Percentiles rank a stretch among this genome's conserved stretches.
phyloP scores from a whole-genome alignment of 92 coral and sea anemone genomes.

The Epizoanthus rinbou region DNA sequence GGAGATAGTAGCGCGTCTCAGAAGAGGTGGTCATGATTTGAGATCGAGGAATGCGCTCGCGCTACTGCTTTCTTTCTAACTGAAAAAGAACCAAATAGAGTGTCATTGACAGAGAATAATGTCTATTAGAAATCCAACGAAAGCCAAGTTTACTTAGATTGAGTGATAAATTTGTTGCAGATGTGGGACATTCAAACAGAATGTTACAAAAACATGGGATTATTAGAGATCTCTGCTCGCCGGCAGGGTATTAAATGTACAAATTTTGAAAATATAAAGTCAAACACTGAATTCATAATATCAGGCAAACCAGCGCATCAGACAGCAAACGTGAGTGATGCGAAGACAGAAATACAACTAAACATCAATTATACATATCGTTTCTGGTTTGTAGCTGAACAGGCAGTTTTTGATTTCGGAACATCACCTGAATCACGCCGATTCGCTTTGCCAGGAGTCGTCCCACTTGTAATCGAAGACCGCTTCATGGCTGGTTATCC shows the following conservation, averaged over 20 bases:
- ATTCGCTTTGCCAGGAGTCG: slow-evolving; percentile 23
- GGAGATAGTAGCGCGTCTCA: slow-evolving; percentile 17
- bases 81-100: no score
- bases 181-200: slow-evolving; percentile 16
- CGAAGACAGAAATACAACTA: slow-evolving; percentile 6
- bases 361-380: slow-evolving; percentile 6
- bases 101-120: no score
- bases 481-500: slow-evolving; percentile 31
- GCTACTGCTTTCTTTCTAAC: no score
- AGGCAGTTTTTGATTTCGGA: slow-evolving; percentile 16
- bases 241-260: no score
- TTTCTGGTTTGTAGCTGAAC: slow-evolving; percentile 15
- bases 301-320: not conserved
- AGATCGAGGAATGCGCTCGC: slow-evolving; percentile 15
- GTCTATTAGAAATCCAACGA: no score
- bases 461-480: slow-evolving; percentile 24
- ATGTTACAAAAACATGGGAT: slow-evolving; percentile 6
- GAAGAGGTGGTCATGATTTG: slow-evolving; percentile 3
- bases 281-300: no score
- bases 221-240: no score
- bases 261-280: slow-evolving; percentile 1
- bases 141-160: no score
- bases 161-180: no score
- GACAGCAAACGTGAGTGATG: slow-evolving; percentile 8
- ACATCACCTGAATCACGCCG: slow-evolving; percentile 17